These are phyloP conservation scores for Pachypsylla venusta DNA, from an alignment of 1,140 invertebrate species.

Conservation along the genomic window DNA sequence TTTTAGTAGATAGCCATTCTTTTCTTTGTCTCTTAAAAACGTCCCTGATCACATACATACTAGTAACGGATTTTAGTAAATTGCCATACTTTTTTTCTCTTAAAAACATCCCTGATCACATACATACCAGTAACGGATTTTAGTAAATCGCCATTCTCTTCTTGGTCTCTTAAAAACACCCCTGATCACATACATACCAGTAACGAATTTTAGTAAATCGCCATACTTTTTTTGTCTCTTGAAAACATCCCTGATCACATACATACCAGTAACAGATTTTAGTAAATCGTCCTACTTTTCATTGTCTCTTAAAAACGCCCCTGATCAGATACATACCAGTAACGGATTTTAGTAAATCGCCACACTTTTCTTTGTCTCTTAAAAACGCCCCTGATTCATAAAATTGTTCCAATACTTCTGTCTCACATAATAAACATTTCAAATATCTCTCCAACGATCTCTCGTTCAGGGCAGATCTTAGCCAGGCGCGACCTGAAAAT, in stretches of 20 bases:
- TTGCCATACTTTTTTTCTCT: no score
- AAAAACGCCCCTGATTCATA: conserved; percentile 77
- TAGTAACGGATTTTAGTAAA: conserved; percentile 13
- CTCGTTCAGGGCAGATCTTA: conserved; percentile 74
- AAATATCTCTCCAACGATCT: conserved; percentile 72
- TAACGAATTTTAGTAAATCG: conserved; percentile 14
- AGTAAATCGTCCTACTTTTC: conserved; percentile 59
- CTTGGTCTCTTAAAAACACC: no score
- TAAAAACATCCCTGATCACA: no score
- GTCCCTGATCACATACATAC: no score
- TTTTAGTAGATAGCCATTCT: conserved; percentile 11
- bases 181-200: no score
- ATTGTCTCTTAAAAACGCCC: conserved; percentile 61
- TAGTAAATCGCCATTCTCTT: no score
- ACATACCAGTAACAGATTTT: conserved; percentile 61
- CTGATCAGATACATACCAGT: conserved; percentile 49
- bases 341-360: conserved; percentile 61
- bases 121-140: conserved; percentile 14
- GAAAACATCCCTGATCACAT: conserved; percentile 43
- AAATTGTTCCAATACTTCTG: conserved; percentile 45
- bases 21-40: no score
- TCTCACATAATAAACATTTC: conserved; percentile 53
- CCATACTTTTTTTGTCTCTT: no score
- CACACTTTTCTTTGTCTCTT: conserved; percentile 53
- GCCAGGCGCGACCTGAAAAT: conserved; percentile 66